Percentiles rank a stretch among this genome's conserved stretches.
Conservation (phyloP, 2,797 vertebrate genomes). For the Paguma larvata region DNA sequence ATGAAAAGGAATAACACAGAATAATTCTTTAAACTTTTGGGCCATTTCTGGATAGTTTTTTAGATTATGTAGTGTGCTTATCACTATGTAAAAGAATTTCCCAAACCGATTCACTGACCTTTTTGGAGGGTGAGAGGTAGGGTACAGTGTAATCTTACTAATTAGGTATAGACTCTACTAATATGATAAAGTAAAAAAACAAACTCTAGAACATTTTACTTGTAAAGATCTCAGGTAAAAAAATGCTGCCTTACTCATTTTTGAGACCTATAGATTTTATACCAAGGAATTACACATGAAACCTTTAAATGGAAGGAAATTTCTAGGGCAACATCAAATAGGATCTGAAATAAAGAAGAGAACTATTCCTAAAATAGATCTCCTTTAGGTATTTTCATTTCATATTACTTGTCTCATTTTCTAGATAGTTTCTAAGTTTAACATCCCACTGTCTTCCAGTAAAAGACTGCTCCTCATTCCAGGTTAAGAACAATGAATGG, state of each 20-base stretch:
- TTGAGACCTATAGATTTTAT: constrained; percentile 30
- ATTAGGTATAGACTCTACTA: not conserved
- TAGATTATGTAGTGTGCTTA: constrained; percentile 3
- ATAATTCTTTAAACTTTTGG: not conserved
- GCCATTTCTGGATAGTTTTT: not conserved
- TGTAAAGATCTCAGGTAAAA: constrained; percentile 13
- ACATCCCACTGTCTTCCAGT: not conserved
- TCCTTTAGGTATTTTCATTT: constrained; percentile 21
- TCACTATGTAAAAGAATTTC: not conserved
- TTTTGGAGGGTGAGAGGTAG: not conserved
- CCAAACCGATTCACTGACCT: not conserved
- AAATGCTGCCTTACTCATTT: not conserved
- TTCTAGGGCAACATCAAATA: not conserved
- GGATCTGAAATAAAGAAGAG: constrained; percentile 28
- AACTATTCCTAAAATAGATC: constrained; percentile 34
- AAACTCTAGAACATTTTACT: constrained; percentile 17
- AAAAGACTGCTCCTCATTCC: not conserved
- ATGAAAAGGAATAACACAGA: not conserved
- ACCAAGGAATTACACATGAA: constrained; percentile 11
- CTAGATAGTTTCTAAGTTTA: constrained; percentile 13
- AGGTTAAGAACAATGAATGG: not conserved
- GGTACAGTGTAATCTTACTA: not conserved
- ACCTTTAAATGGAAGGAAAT: not conserved
- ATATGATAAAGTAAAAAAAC: not conserved
- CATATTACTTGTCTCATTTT: not conserved